Evolutionary conservation across 2,113 vertebrate species (phyloP).

Genomic region (Ceyx margarethae): DNA sequence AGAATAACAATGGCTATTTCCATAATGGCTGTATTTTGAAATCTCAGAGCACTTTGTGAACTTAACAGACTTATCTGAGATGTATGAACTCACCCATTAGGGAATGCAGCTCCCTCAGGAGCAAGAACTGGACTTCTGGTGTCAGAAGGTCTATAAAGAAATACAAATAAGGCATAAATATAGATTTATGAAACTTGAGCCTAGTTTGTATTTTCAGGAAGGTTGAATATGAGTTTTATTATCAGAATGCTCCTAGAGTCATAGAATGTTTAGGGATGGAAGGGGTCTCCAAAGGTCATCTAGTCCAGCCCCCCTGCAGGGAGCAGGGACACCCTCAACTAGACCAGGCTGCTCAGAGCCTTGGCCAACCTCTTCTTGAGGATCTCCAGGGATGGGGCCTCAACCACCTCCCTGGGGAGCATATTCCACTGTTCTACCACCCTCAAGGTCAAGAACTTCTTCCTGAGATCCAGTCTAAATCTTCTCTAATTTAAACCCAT

Average conservation of each 20-base stretch:
- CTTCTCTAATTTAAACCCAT: no score
- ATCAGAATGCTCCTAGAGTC: neutral
- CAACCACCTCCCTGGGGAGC: no score
- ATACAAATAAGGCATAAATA: neutral
- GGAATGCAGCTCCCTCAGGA: neutral
- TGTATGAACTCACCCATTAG: neutral
- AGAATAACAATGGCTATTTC: constrained; percentile 22
- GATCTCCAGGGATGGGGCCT: no score
- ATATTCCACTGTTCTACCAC: no score
- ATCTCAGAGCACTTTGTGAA: neutral
- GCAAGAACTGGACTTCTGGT: neutral
- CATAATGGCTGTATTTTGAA: constrained; percentile 38
- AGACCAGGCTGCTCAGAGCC: no score
- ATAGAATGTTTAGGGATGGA: no score
- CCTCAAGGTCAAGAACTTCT: no score
- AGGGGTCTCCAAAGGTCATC: no score
- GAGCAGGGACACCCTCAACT: no score
- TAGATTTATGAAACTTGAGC: neutral
- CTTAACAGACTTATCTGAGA: neutral
- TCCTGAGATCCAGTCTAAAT: no score
- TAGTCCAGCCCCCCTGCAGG: no score
- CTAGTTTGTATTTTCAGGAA: neutral
- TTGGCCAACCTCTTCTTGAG: no score
- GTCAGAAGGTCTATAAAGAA: neutral
- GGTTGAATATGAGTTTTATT: neutral